Base-by-base conservation (phyloP, 2,797 vertebrate genomes). In the Argyrosomus regius region DNA sequence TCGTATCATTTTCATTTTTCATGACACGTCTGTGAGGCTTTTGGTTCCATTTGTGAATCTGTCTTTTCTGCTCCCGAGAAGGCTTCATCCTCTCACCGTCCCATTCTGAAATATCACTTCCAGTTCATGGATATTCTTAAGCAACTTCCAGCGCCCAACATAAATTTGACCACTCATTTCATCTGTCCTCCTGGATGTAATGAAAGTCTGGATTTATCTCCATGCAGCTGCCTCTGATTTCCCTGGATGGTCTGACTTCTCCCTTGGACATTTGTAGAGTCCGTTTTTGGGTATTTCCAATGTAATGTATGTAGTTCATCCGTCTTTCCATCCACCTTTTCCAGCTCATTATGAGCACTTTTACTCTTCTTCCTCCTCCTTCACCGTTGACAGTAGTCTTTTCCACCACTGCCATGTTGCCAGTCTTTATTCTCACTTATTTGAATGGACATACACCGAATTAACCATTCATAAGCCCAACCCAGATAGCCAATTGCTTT, bases 151-250 rank as follows among this genome's bases (percentile, higher is more conserved):
- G 31, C 65, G 46, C 54, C 20, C 16, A 60, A 50, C 35, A 24
- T 77, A 65, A 35, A 74, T 83, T 59, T 71, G 45, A 67, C 20
- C 31, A 2, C 39, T 52, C 31, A 28, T 72, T 53, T 24, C 20
- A 41, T 39, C 35, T 35, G 35, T 58, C 54, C 8, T 60, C 41
- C 20, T 20, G 59, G 45, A 76, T 75, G 69, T 66, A 63, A 77
- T 57, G 53, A 68, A 83, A 64, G 63, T 45, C 71, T 75, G 24
- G 52, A 78, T 77, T 77, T 81, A 83, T 79, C 46, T 62, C 68
- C 56, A 41, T 28, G 67, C 48, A 67, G 61, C 61, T 53, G 50
- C 39, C 49, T 64, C 49, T 3, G 24, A 68, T 58, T 81, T 48
- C 50, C 63, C 58, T 46, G 41, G 50, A 65, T 60, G 35, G 18